Percentiles rank a stretch among this genome's conserved stretches.
Conservation (phyloP, 2,113 vertebrate genomes). For the Rhinichthys klamathensis region DNA sequence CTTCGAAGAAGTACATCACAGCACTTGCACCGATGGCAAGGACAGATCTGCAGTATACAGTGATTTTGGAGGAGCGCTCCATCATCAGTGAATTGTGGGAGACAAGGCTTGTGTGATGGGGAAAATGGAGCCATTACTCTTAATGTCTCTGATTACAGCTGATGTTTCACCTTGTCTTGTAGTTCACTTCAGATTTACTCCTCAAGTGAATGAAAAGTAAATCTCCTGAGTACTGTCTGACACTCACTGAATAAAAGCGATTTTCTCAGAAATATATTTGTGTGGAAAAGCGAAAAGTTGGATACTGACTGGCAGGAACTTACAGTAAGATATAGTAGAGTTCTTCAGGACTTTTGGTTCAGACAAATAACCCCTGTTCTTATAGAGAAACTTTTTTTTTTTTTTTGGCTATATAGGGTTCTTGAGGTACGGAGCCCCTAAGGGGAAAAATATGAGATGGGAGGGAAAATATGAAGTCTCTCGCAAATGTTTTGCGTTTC, state of each 20-base stretch:
- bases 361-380: background rate
- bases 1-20: background rate
- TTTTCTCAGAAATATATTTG: background rate
- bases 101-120: background rate
- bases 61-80: background rate
- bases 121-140: background rate
- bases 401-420: background rate
- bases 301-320: background rate
- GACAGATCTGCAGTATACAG: background rate
- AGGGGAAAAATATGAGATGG: too few species aligned
- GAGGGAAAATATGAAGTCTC: too few species aligned
- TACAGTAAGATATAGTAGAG: background rate
- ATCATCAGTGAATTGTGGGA: background rate
- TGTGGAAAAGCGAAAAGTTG: background rate
- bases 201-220: background rate
- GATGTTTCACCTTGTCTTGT: background rate
- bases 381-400: background rate
- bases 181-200: background rate
- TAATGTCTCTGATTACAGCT: background rate
- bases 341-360: background rate
- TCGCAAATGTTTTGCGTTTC: too few species aligned
- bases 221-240: background rate
- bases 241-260: background rate
- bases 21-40: background rate
- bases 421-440: too few species aligned